These are phyloP conservation scores for Bradypus variegatus DNA, from an alignment of 2,797 vertebrate species.

Conservation along the genomic window DNA sequence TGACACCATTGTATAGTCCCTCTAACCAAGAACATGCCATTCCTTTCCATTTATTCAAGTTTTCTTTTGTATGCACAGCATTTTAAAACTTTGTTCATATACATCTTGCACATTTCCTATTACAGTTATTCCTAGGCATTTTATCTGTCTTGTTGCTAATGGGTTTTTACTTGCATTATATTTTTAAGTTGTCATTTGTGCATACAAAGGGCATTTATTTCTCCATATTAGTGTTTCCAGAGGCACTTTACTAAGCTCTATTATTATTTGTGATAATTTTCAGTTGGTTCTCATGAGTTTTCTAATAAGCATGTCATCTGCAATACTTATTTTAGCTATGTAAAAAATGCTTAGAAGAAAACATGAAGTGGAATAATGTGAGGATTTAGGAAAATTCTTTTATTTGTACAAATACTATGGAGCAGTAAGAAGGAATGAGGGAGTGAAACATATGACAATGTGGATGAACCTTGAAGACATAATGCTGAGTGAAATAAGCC, in stretches of 20 bases:
- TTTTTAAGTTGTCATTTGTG: not conserved
- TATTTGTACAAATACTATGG: too few relatives aligned
- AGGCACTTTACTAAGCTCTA: not conserved
- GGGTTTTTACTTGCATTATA: not conserved
- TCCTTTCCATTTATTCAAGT: slow-evolving; percentile 9
- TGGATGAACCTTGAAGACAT: too few relatives aligned
- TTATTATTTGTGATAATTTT: not conserved
- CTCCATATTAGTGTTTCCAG: not conserved
- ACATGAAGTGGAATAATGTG: not conserved
- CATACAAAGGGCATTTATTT: not conserved
- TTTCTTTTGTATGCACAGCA: not conserved
- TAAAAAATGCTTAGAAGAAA: not conserved
- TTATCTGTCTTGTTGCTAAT: not conserved
- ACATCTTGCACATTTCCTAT: not conserved
- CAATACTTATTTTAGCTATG: slow-evolving; percentile 15
- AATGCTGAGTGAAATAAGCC: too few relatives aligned
- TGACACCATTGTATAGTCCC: not conserved
- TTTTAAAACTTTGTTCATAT: not conserved
- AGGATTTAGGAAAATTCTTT: not conserved
- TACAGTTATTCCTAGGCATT: not conserved
- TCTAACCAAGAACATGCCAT: not conserved
- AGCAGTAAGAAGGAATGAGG: too few relatives aligned
- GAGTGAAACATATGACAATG: too few relatives aligned
- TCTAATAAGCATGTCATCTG: not conserved
- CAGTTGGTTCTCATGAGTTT: not conserved